A percentile compares a stretch with the other conserved stretches of the same genome.
Evolutionary conservation across 2,888 invertebrate species (phyloP).

Genomic region (Ernsta delagoae): DNA sequence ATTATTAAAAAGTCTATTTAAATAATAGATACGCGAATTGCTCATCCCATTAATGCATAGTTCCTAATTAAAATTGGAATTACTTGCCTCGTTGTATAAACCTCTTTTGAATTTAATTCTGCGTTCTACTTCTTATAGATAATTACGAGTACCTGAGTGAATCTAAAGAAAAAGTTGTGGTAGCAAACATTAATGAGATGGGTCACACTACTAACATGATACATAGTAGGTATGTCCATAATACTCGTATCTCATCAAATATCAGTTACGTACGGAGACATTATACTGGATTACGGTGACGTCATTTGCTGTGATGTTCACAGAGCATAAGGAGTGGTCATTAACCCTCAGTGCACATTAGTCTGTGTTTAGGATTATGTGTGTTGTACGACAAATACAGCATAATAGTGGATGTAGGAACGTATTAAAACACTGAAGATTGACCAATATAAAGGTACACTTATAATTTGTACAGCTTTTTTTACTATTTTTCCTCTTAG

Average conservation of each 20-base stretch:
- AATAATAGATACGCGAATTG: not conserved
- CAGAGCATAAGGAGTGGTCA: slow-evolving; percentile 26
- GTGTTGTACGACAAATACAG: not conserved
- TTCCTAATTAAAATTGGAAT: not conserved
- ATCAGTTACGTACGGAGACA: slow-evolving; percentile 17
- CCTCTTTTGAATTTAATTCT: not conserved
- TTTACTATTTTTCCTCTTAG: no score
- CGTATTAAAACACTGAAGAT: no score
- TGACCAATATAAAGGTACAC: no score
- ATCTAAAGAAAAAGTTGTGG: no score
- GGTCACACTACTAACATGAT: not conserved
- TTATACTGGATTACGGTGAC: slow-evolving; percentile 21
- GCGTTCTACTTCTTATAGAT: not conserved
- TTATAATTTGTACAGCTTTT: no score
- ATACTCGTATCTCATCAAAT: slow-evolving; percentile 20
- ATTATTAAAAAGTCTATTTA: no score
- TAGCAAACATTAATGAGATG: not conserved
- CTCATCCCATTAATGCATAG: no score
- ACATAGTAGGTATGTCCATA: not conserved
- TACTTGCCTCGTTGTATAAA: not conserved
- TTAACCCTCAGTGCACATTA: slow-evolving; percentile 12
- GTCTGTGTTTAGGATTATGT: slow-evolving; percentile 4
- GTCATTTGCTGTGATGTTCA: slow-evolving; percentile 35
- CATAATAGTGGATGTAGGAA: no score
- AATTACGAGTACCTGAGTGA: no score